Evolutionary conservation across 1,140 invertebrate genomes (phyloP).

Genomic region (Paralvinella palmiformis): DNA sequence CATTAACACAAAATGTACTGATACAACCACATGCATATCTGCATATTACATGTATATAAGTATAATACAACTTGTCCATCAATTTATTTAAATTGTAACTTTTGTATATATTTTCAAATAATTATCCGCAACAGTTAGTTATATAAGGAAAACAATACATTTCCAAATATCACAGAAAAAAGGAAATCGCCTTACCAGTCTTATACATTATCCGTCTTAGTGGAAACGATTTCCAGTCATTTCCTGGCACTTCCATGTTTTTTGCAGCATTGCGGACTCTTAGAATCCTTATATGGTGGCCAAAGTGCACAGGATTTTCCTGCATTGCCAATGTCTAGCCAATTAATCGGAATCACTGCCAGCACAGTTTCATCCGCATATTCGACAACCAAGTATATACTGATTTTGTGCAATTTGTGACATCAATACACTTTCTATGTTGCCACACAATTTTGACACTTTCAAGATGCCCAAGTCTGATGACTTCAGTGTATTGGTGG

Average conservation of each 20-base stretch:
- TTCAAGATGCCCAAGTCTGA: no score
- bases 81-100: neutral
- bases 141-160: neutral
- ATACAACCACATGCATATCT: neutral
- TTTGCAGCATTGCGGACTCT: neutral
- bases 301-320: neutral
- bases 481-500: no score
- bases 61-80: neutral
- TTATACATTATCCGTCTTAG: slow-evolving; percentile 1
- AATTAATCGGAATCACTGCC: neutral
- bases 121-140: neutral
- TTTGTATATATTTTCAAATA: neutral
- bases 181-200: neutral
- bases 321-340: neutral
- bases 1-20: neutral
- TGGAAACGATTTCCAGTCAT: slow-evolving; percentile 4
- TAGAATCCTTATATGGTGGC: neutral
- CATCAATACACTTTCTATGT: no score
- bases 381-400: neutral
- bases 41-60: neutral
- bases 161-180: neutral
- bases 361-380: neutral
- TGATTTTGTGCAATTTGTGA: no score
- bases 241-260: neutral
- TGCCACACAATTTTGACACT: no score